These are phyloP conservation scores for Pseudolycoriella hygida DNA, from an alignment of 2,888 invertebrate species.

Conservation along the genomic window DNA sequence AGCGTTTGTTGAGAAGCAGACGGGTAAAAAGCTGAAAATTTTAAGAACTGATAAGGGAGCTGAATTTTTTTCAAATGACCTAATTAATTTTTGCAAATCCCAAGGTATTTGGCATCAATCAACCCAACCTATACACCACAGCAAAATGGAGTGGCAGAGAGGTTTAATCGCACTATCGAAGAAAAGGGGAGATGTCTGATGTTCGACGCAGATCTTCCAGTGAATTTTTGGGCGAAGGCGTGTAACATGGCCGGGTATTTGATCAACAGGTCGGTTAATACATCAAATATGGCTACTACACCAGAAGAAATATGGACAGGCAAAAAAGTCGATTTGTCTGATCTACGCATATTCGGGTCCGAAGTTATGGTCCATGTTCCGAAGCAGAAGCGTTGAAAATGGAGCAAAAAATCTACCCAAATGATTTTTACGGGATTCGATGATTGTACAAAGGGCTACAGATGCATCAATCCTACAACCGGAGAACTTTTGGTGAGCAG, in stretches of 20 bases:
- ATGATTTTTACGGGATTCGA: slow-evolving; percentile 21
- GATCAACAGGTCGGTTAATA: slow-evolving; percentile 4
- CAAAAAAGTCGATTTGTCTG: slow-evolving; percentile 16
- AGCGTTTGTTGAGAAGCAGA: not conserved
- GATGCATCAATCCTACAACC: slow-evolving; percentile 8
- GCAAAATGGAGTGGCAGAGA: slow-evolving; percentile 19
- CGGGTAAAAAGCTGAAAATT: not conserved
- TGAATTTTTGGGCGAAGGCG: slow-evolving; percentile 20
- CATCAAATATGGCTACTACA: slow-evolving; percentile 11
- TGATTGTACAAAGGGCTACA: slow-evolving; percentile 15
- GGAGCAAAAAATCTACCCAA: slow-evolving; percentile 17
- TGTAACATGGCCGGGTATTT: slow-evolving; percentile 10
- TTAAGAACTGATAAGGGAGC: slow-evolving; percentile 12
- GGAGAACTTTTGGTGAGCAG: slow-evolving; percentile 6
- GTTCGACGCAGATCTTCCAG: slow-evolving; percentile 12
- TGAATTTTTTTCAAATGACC: slow-evolving; percentile 12
- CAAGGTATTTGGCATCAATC: slow-evolving; percentile 17
- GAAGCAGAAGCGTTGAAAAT: slow-evolving; percentile 17
- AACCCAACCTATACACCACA: slow-evolving; percentile 19
- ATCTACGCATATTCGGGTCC: slow-evolving; percentile 21
- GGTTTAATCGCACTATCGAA: slow-evolving; percentile 13
- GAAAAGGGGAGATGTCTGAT: slow-evolving; percentile 16
- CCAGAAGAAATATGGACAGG: slow-evolving; percentile 21
- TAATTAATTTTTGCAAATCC: slow-evolving; percentile 11
- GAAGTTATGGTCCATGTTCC: slow-evolving; percentile 19